Evolutionary conservation across 2,113 vertebrate genomes (phyloP), one percentile per base, ranked within the genome.

Genomic region (Arizona elegans): DNA sequence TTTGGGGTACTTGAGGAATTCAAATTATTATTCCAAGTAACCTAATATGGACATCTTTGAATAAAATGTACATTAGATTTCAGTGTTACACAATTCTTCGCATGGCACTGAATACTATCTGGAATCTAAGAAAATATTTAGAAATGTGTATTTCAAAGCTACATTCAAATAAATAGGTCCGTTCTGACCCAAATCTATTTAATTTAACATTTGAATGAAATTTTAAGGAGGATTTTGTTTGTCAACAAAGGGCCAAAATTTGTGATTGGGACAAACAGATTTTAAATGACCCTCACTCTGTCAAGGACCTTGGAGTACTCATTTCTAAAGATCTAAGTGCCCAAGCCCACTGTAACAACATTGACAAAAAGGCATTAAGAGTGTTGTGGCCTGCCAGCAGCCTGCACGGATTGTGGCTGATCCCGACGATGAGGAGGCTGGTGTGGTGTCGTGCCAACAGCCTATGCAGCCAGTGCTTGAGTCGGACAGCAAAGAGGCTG

Each of bases 1-100:
- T 75, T 91, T 75, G 70, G 23, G 93, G 90, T 95, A 95, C 11
- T 90, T 29, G 38, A 90, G 53, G 87, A 88, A 88, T 26, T 38
- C 38, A 23, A 26, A 43, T 55, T 43, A 21, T 38, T 43, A 3
- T 43, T 59, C 55, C 6, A 47, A 89, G 0, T 89, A 38, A 43
- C 10, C 11, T 88, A 7, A 10, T 21, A 8, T 89, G 17, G 9
- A 56, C 19, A 3, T 89, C 15, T 38, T 29, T 23, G 38, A 62
- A 12, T 59, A 26, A 89, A 47, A 8, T 59, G 5, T 13, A 47
- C 9, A 62, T 59, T 13, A 21, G 50, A 88, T 7, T 88, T 1
- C 12, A 56, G 15, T 19, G 8, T 9, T 88, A 53, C 11, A 55
- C 5, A 9, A 13, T 12, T 54, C 13, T 88, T 54, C 26, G 54